Percentiles rank a stretch among this genome's conserved stretches.
Evolutionary conservation across 2,113 vertebrate species (phyloP).

Genomic region (Pogonocichla stellata): DNA sequence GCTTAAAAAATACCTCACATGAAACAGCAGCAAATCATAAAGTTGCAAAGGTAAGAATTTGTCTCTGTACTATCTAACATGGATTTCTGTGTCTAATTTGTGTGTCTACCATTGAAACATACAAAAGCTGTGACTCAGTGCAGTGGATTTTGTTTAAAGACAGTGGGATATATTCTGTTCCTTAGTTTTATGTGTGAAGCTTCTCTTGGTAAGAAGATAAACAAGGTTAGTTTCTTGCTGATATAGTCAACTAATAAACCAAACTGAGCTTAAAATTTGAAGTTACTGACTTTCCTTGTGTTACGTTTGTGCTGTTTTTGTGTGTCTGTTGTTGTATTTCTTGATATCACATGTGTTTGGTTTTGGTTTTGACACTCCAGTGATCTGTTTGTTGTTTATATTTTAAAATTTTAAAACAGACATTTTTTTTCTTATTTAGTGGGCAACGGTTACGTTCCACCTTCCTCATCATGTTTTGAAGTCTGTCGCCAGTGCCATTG

Average conservation of each 20-base stretch:
- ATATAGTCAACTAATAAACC: background rate
- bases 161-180: background rate
- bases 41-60: slow-evolving; percentile 93
- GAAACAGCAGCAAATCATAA: slow-evolving; percentile 99
- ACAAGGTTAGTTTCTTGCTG: background rate
- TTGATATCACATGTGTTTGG: background rate
- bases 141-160: background rate
- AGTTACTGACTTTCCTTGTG: background rate
- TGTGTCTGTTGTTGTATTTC: background rate
- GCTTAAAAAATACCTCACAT: slow-evolving; percentile 98
- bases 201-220: background rate
- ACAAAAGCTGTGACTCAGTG: background rate
- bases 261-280: background rate
- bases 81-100: background rate
- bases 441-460: slow-evolving; percentile 97
- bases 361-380: background rate
- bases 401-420: background rate
- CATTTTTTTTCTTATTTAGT: slow-evolving; percentile 73
- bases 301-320: background rate
- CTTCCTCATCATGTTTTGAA: slow-evolving; percentile 97
- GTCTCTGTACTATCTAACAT: background rate
- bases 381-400: background rate
- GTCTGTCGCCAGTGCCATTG: slow-evolving; percentile 91
- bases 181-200: background rate
- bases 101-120: background rate